Percentiles rank a stretch among this genome's conserved stretches.
These are phyloP conservation scores for Miltochrista miniata DNA, from an alignment of 2,888 invertebrate genomes.

Conservation along the genomic window DNA sequence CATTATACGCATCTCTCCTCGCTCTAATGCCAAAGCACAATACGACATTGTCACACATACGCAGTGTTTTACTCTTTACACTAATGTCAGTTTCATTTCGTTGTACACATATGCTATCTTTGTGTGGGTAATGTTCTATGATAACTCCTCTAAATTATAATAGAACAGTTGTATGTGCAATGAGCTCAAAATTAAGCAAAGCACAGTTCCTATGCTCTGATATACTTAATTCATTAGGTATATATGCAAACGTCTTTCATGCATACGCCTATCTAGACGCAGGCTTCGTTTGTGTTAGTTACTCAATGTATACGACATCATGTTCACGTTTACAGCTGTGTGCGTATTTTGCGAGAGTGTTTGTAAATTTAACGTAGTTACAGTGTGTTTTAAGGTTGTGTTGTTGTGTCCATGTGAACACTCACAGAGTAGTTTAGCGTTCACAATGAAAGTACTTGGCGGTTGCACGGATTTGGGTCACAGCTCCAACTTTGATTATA, in stretches of 20 bases:
- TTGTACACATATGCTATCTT: conserved; percentile 16
- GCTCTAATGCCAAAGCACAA: conserved; percentile 77
- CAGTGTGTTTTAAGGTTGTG: conserved; percentile 32
- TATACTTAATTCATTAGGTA: conserved; percentile 38
- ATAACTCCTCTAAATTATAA: conserved; percentile 29
- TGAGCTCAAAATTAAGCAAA: conserved; percentile 41
- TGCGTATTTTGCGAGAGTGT: conserved; percentile 23
- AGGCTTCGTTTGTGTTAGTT: conserved; percentile 38
- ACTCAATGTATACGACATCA: conserved; percentile 31
- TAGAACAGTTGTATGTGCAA: conserved; percentile 31
- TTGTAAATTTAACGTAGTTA: conserved; percentile 32
- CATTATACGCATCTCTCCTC: conserved; percentile 71
- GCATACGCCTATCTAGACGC: conserved; percentile 37
- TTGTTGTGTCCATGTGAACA: conserved; percentile 36
- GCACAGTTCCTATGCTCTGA: conserved; percentile 41
- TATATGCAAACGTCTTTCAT: conserved; percentile 52
- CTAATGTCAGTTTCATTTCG: conserved; percentile 24
- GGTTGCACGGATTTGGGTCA: conserved; percentile 82
- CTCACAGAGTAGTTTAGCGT: conserved; percentile 68
- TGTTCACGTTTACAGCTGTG: conserved; percentile 23
- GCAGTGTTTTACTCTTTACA: conserved; percentile 19
- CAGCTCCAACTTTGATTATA: conserved; percentile 80
- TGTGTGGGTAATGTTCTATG: conserved; percentile 28
- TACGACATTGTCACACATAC: conserved; percentile 61
- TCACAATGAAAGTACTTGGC: conserved; percentile 82